Evolutionary conservation across 2,888 invertebrate genomes (phyloP).

Genomic region (Tipula unca): DNA sequence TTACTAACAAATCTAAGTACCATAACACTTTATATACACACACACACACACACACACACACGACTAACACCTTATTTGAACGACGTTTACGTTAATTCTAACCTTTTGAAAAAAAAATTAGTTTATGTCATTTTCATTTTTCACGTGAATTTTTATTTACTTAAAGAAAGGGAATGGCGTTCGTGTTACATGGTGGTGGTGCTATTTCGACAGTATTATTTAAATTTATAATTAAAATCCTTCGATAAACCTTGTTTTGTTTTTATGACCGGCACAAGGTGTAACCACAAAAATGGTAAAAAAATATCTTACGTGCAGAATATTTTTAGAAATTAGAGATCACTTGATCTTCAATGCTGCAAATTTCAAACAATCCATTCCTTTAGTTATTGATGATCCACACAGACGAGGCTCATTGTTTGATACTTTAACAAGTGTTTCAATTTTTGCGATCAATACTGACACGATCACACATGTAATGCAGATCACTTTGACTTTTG

Average conservation of each 20-base stretch:
- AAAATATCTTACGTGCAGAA: too few relatives aligned
- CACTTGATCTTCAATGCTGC: too few relatives aligned
- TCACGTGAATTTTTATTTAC: background rate
- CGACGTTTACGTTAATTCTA: background rate
- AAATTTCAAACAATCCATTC: too few relatives aligned
- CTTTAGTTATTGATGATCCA: too few relatives aligned
- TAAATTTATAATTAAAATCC: too few relatives aligned
- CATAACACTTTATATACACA: background rate
- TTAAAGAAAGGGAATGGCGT: background rate
- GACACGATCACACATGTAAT: too few relatives aligned
- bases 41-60: too few relatives aligned
- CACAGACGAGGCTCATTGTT: too few relatives aligned
- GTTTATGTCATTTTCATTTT: background rate
- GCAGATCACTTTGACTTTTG: too few relatives aligned
- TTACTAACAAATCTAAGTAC: background rate
- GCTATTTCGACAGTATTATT: background rate
- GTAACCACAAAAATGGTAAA: background rate
- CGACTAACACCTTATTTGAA: background rate
- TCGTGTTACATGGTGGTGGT: background rate
- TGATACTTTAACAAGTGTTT: too few relatives aligned
- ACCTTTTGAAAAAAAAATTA: background rate
- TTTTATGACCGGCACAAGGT: background rate
- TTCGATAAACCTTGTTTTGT: background rate
- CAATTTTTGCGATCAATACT: too few relatives aligned
- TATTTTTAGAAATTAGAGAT: too few relatives aligned